Evolutionary conservation across 2,113 vertebrate genomes (phyloP), one percentile per base, ranked within the genome.

Genomic region (Sula dactylatra): DNA sequence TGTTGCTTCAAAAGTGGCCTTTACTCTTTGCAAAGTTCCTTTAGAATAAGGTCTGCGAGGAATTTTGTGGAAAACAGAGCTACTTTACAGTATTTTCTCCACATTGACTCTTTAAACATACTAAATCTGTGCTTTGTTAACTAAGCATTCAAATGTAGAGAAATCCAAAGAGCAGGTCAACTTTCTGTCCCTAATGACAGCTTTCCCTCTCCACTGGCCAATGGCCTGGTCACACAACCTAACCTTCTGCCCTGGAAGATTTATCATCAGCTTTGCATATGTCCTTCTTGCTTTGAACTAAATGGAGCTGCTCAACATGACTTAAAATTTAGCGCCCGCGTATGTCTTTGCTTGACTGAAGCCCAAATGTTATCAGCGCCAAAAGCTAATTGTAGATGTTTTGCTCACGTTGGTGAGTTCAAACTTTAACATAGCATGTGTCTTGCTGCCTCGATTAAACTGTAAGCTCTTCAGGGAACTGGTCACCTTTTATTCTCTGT

Each of bases 51-150:
- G 89, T 95, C 93, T 93, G 93, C 0, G 3, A 96, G 93, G 96
- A 96, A 95, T 95, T 95, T 94, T 95, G 86, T 80, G 71, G 89
- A 97, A 97, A 93, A 91, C 89, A 96, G 91, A 95, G 94, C 93
- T 94, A 93, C 96, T 96, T 97, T 97, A 97, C 97, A 93, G 97
- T 97, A 95, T 94, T 97, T 97, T 97, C 95, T 93, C 83, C 0
- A 3, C 94, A 94, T 85, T 96, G 94, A 95, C 94, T 96, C 96
- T 97, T 93, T 88, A 97, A 97, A 96, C 95, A 95, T 94, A 96
- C 96, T 95, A 95, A 97, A 97, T 97, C 94, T 97, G 89, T 91
- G 95, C 96, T 97, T 97, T 97, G 95, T 97, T 96, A 97, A 95
- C 89, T 90, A 58, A 91, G 93, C 94, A 97, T 97, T 97, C 96